phyloP scores from a whole-genome alignment of 64 coral and sea anemone species.

The Acropora tenuis region DNA sequence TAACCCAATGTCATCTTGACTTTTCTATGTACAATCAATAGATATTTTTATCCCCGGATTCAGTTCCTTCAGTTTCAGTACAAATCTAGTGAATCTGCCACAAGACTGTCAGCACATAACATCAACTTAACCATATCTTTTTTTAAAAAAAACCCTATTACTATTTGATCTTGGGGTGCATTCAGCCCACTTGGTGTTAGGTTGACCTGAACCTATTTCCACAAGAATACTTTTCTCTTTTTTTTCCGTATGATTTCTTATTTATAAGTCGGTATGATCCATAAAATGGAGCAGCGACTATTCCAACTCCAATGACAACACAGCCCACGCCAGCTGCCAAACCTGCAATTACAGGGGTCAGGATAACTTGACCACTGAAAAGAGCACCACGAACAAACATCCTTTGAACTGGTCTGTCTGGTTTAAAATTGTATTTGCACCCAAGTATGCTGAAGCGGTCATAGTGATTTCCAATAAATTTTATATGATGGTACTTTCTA shows the following conservation, averaged over 20 bases:
- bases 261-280: constrained; percentile 82
- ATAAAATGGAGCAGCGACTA: constrained; percentile 78
- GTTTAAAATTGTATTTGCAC: constrained; percentile 93
- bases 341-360: constrained; percentile 58
- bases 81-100: no score
- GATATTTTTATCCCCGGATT: no score
- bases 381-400: constrained; percentile 73
- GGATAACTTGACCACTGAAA: constrained; percentile 70
- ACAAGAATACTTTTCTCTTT: background rate
- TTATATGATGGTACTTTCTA: constrained; percentile 63
- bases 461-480: constrained; percentile 87
- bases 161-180: no score
- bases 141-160: no score
- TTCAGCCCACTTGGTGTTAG: no score
- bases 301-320: constrained; percentile 62
- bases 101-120: no score
- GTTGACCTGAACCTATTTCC: no score
- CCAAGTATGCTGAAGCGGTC: constrained; percentile 85
- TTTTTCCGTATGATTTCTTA: constrained; percentile 45
- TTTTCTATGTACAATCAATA: no score
- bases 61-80: no score
- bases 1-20: no score
- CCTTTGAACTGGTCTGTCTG: constrained; percentile 71
- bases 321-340: constrained; percentile 76
- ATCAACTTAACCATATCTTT: no score